Percentiles rank a stretch among this genome's conserved stretches.
Conservation (phyloP, 2,888 invertebrate genomes). For the Geophilus truncorum region DNA sequence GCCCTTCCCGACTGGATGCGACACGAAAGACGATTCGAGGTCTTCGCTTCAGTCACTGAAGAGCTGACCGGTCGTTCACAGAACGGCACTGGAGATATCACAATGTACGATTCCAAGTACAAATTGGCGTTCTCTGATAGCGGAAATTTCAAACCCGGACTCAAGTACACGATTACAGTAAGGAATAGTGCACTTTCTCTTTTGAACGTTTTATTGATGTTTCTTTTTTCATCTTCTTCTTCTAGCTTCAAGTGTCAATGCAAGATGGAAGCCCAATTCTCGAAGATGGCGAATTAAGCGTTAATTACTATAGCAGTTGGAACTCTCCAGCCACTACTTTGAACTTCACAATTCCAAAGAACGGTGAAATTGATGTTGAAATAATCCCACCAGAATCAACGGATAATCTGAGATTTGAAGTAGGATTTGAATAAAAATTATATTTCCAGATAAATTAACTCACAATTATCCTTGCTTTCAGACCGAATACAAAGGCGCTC, state of each 20-base stretch:
- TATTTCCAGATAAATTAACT: background rate
- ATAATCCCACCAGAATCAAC: constrained; percentile 38
- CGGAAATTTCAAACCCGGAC: constrained; percentile 52
- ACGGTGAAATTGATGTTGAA: constrained; percentile 38
- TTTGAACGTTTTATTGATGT: too few relatives aligned
- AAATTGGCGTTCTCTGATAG: constrained; percentile 49
- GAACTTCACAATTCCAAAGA: constrained; percentile 37
- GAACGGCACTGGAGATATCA: constrained; percentile 42
- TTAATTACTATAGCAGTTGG: constrained; percentile 38
- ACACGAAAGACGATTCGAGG: constrained; percentile 43
- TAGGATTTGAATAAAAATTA: background rate
- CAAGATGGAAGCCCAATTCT: constrained; percentile 40
- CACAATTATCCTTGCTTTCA: background rate
- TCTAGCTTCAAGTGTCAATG: constrained; percentile 38
- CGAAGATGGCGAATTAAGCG: constrained; percentile 38
- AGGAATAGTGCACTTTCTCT: too few relatives aligned
- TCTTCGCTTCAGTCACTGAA: constrained; percentile 51
- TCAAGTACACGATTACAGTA: constrained; percentile 49
- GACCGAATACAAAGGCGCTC: constrained; percentile 34
- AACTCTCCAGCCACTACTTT: constrained; percentile 35
- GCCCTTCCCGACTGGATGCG: constrained; percentile 37
- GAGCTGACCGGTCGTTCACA: constrained; percentile 46
- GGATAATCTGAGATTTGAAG: constrained; percentile 22
- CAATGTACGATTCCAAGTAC: constrained; percentile 47
- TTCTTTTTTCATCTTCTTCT: too few relatives aligned